A percentile compares a stretch with the other conserved stretches of the same genome.
Conservation (phyloP, 92 coral and sea anemone species). For the Heliopora coerulea region DNA sequence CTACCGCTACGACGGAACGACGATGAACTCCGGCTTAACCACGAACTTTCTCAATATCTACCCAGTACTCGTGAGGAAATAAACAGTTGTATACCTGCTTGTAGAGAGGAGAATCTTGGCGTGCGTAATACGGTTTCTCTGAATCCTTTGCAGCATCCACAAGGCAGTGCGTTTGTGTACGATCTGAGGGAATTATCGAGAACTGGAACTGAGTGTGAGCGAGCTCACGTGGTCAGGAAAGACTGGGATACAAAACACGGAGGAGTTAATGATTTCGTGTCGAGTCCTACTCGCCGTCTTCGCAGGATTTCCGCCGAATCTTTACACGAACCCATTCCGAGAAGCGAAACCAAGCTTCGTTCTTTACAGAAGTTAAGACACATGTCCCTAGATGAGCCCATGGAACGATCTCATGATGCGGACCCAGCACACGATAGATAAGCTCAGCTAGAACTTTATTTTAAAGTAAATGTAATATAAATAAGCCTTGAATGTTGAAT, state of each 20-base stretch:
- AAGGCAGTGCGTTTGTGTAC: constrained; percentile 25
- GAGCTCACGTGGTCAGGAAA: neutral
- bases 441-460: neutral
- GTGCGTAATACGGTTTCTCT: constrained; percentile 33
- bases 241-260: constrained; percentile 27
- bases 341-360: constrained; percentile 14
- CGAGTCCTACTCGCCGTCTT: constrained; percentile 17
- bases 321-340: neutral
- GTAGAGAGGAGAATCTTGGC: constrained; percentile 1
- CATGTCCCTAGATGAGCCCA: constrained; percentile 7
- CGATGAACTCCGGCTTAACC: constrained; percentile 15
- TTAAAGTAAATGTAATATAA: neutral
- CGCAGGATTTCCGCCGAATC: neutral
- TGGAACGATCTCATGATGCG: too few relatives aligned
- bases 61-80: neutral
- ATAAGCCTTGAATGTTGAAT: too few relatives aligned
- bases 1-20: constrained; percentile 8
- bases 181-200: constrained; percentile 30
- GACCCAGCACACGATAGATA: neutral
- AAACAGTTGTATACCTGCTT: neutral
- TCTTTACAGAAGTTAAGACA: constrained; percentile 21
- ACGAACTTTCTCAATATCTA: neutral
- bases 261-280: neutral
- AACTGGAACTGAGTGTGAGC: constrained; percentile 8
- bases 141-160: constrained; percentile 26